Base-by-base conservation (phyloP, 2,113 vertebrate species). In the Mormoops blainvillei region DNA sequence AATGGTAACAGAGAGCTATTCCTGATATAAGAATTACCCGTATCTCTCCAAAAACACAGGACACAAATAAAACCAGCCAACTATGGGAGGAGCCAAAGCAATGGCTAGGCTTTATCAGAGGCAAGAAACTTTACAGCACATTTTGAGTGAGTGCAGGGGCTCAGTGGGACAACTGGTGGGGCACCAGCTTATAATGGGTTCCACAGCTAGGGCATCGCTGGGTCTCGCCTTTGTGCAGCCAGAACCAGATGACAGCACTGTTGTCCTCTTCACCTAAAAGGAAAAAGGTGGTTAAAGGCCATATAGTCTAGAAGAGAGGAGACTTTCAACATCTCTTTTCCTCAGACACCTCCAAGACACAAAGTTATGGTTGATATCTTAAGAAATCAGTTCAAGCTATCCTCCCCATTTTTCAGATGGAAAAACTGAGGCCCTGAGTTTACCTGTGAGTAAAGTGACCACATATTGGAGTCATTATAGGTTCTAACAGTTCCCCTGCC, bases 141-240 rank as follows among this genome's bases (percentile, higher is more conserved):
- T 95, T 91, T 36, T 87, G 48, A 84, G 76, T 61, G n/a, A 63
- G 8, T 28, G 7, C 24, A 68, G 52, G 31, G 38, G 63, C 73
- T 98, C 96, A 98, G 63, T 97, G 98, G 73, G 97, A 97, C 88
- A 98, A 18, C 58, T 98, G 96, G 0, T 99, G 98, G 38, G 98
- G 87, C 52, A 99, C 99, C 78, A 99, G 98, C 74, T 99, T 98
- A 98, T 99, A 99, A 97, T 99, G 98, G 81, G 99, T 11, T 0
- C 99, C 99, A 4, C 99, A 99, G 80, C 98, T 99, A 0, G 99
- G 99, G 97, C 99, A 99, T 84, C 99, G 98, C 97, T 99, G 99
- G 33, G 98, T 38, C 36, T 99, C 99, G 1, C 99, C 99, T 90
- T 99, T 95, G 67, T 99, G 99, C 50, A 99, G 97, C 99, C 99